Conservation (phyloP, 2,797 vertebrate genomes). For the Clarias laeviceps region DNA sequence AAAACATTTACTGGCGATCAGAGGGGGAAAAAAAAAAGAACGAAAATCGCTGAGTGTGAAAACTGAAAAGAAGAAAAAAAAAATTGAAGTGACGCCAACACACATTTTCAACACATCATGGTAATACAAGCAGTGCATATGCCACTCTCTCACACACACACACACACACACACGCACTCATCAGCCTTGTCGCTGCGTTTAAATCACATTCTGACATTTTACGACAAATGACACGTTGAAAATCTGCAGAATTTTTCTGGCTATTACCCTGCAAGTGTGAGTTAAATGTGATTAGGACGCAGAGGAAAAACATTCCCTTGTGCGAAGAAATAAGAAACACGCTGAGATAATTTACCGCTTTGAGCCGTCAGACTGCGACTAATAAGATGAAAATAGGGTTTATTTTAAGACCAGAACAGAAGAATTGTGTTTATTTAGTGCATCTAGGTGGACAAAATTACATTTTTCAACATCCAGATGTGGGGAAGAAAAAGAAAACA, state of each 20-base stretch:
- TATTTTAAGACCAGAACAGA: conserved; percentile 4
- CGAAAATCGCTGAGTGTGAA: background rate
- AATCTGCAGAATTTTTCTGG: conserved; percentile 7
- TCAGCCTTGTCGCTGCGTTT: background rate
- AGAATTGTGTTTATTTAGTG: conserved; percentile 21
- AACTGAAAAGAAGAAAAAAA: background rate
- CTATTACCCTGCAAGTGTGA: background rate
- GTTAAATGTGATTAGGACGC: background rate
- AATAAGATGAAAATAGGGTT: conserved; percentile 20
- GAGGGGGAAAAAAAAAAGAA: background rate
- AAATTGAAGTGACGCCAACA: background rate
- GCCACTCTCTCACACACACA: background rate
- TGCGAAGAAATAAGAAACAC: conserved; percentile 17
- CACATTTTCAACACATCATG: background rate
- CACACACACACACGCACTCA: background rate
- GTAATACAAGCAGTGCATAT: background rate
- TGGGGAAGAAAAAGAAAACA: background rate
- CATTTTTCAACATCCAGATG: conserved; percentile 36
- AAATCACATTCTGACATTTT: background rate
- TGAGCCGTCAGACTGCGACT: conserved; percentile 31
- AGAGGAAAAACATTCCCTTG: background rate
- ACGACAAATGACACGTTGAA: background rate
- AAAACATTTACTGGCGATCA: background rate
- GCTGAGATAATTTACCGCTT: conserved; percentile 13
- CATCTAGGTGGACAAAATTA: conserved; percentile 10